A percentile compares a stretch with the other conserved stretches of the same genome.
Evolutionary conservation across 2,888 invertebrate species (phyloP).

Genomic region (Eupithecia subumbrata): DNA sequence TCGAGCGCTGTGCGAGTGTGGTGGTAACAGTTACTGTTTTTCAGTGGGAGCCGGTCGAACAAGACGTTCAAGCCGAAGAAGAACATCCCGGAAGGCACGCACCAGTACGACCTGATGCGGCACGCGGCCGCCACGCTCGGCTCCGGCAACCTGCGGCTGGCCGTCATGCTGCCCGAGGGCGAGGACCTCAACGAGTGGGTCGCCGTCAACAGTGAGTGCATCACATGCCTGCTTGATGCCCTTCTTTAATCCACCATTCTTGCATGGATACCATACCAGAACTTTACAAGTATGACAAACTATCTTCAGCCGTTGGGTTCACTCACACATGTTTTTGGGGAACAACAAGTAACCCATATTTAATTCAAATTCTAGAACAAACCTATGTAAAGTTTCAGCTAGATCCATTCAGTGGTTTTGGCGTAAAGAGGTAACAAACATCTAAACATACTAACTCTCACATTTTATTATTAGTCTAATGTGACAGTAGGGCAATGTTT

Average conservation of each 20-base stretch:
- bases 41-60: slow-evolving; percentile 94
- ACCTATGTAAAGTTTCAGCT: not conserved
- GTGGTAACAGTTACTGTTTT: slow-evolving; percentile 38
- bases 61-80: slow-evolving; percentile 99
- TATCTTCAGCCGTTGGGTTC: not conserved
- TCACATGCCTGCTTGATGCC: not conserved
- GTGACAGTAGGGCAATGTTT: not conserved
- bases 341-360: not conserved
- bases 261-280: not conserved
- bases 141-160: slow-evolving; percentile 97
- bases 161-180: slow-evolving; percentile 98
- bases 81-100: slow-evolving; percentile 99
- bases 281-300: not conserved
- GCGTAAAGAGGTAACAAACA: not conserved
- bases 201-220: slow-evolving; percentile 97
- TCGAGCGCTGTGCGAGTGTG: not conserved
- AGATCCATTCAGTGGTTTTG: not conserved
- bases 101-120: slow-evolving; percentile 99
- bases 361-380: not conserved
- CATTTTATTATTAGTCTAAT: not conserved
- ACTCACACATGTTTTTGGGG: not conserved
- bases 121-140: slow-evolving; percentile 99
- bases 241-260: not conserved
- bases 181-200: slow-evolving; percentile 99
- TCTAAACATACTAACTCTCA: not conserved